Evolutionary conservation across 2,888 invertebrate species (phyloP).

Genomic region (Cremastinae sp.): DNA sequence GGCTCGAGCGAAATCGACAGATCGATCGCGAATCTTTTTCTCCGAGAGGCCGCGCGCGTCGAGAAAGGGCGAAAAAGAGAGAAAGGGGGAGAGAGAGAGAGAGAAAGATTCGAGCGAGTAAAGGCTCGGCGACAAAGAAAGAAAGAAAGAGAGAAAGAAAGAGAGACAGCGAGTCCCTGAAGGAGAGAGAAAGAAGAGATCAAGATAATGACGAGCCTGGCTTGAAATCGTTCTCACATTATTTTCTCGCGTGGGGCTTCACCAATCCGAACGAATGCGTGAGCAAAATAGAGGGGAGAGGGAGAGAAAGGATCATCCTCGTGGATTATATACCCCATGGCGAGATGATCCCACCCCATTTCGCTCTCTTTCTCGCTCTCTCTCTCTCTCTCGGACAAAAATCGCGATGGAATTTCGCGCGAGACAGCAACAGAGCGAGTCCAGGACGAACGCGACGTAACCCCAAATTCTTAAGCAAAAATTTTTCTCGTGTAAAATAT

Average conservation of each 20-base stretch:
- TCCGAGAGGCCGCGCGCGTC: slow-evolving; percentile 21
- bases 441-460: slow-evolving; percentile 32
- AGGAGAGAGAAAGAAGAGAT: slow-evolving; percentile 58
- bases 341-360: slow-evolving; percentile 51
- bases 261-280: slow-evolving; percentile 37
- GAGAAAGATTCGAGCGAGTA: slow-evolving; percentile 34
- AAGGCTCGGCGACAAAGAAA: slow-evolving; percentile 17
- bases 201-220: slow-evolving; percentile 76
- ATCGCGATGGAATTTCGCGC: slow-evolving; percentile 56
- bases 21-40: slow-evolving; percentile 68
- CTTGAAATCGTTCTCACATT: slow-evolving; percentile 79
- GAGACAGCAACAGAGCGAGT: slow-evolving; percentile 33
- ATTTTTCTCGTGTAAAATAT: slow-evolving; percentile 28
- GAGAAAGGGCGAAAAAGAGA: slow-evolving; percentile 52
- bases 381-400: slow-evolving; percentile 45
- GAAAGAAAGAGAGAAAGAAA: slow-evolving; percentile 47
- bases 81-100: slow-evolving; percentile 55
- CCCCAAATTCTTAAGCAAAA: too few relatives aligned
- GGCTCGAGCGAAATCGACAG: slow-evolving; percentile 72
- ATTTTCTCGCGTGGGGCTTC: slow-evolving; percentile 75
- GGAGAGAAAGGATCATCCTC: slow-evolving; percentile 34
- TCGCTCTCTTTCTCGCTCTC: slow-evolving; percentile 46
- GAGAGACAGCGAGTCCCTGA: slow-evolving; percentile 1
- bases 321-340: slow-evolving; percentile 63
- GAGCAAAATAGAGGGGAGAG: slow-evolving; percentile 7